Evolutionary conservation across 2,797 vertebrate species (phyloP).

Genomic region (Gastrophryne carolinensis): DNA sequence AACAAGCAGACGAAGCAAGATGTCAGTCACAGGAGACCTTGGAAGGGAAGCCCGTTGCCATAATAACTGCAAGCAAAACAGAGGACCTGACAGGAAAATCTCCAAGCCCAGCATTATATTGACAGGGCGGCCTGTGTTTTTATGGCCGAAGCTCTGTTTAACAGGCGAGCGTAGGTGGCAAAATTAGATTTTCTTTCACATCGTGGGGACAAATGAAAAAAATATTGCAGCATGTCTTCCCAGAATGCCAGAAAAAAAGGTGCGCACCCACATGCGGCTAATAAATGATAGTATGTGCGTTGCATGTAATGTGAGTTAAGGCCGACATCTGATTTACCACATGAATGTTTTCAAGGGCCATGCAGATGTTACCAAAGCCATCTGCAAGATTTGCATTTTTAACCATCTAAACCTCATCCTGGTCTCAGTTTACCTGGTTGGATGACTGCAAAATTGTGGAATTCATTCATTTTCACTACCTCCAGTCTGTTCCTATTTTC

Average conservation of each 20-base stretch:
- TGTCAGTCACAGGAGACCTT: constrained; percentile 48
- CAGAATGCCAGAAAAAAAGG: not conserved
- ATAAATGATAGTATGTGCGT: not conserved
- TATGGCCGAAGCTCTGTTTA: constrained; percentile 37
- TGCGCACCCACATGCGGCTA: not conserved
- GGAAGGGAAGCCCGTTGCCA: constrained; percentile 52
- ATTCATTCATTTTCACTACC: too few species aligned
- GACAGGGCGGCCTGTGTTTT: constrained; percentile 42
- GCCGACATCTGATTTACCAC: not conserved
- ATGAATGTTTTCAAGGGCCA: not conserved
- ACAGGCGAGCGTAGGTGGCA: constrained; percentile 19
- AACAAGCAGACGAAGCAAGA: constrained; percentile 51
- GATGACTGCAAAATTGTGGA: too few species aligned
- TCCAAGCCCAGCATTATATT: constrained; percentile 14
- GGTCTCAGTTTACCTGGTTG: too few species aligned
- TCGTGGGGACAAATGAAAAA: not conserved
- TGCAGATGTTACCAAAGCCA: not conserved
- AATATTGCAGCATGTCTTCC: constrained; percentile 4
- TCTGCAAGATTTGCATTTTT: too few species aligned
- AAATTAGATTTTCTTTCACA: not conserved
- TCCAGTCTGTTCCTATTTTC: too few species aligned
- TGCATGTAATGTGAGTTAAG: constrained; percentile 1
- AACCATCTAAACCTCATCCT: too few species aligned
- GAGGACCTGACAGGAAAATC: constrained; percentile 18
- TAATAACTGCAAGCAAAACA: constrained; percentile 56